phyloP scores from a whole-genome alignment of 2,888 invertebrate species.

The Chalcis sispes region DNA sequence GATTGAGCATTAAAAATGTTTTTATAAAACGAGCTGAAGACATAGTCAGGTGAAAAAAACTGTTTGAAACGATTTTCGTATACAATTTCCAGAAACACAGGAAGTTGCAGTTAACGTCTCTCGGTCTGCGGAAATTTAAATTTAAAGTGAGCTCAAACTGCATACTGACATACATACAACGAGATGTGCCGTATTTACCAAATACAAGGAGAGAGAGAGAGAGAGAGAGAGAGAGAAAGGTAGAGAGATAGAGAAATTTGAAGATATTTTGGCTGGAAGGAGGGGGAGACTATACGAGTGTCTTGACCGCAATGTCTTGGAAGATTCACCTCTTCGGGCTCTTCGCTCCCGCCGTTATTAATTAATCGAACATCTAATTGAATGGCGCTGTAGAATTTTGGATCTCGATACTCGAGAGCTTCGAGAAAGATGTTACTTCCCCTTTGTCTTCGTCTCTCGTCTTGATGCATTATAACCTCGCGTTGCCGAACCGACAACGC shows the following conservation, averaged over 20 bases:
- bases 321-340: not conserved
- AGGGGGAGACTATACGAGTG: slow-evolving; percentile 49
- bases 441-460: not conserved
- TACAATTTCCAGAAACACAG: too few relatives aligned
- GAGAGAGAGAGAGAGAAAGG: too few relatives aligned
- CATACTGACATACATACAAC: not conserved
- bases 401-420: slow-evolving; percentile 57
- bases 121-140: too few relatives aligned
- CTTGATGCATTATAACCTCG: slow-evolving; percentile 25
- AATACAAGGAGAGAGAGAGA: too few relatives aligned
- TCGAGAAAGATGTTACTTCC: slow-evolving; percentile 18
- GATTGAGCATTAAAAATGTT: too few relatives aligned
- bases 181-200: not conserved
- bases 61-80: too few relatives aligned
- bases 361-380: slow-evolving; percentile 70
- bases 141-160: slow-evolving; percentile 31
- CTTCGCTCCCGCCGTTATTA: slow-evolving; percentile 64
- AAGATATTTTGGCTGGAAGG: slow-evolving; percentile 33
- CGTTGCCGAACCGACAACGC: not conserved
- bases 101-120: too few relatives aligned
- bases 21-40: too few relatives aligned
- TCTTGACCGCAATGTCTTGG: slow-evolving; percentile 46
- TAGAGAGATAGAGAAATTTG: not conserved
- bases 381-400: slow-evolving; percentile 69
- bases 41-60: too few relatives aligned